A percentile compares a stretch with the other conserved stretches of the same genome.
These are phyloP conservation scores for Pollimyrus isidori DNA, from an alignment of 2,113 vertebrate genomes.

Conservation along the genomic window DNA sequence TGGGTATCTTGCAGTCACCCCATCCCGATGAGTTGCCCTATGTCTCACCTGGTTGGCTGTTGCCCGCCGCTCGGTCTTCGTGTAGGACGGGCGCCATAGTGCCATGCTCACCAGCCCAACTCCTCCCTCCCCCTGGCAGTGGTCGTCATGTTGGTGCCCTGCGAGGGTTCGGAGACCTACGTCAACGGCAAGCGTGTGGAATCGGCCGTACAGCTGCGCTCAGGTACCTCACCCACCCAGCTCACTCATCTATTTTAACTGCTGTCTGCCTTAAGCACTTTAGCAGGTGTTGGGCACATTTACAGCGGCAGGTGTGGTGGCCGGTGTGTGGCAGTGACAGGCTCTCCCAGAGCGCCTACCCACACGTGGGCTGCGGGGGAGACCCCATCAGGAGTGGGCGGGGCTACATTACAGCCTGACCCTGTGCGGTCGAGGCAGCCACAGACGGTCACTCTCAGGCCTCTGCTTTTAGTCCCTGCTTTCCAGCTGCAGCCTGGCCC, in stretches of 20 bases:
- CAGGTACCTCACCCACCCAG: constrained; percentile 61
- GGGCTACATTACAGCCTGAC: background rate
- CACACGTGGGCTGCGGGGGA: background rate
- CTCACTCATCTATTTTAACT: background rate
- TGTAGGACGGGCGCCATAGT: background rate
- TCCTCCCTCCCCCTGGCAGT: constrained; percentile 56
- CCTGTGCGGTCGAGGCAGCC: background rate
- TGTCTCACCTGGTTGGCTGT: background rate
- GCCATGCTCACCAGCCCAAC: background rate
- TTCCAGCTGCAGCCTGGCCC: background rate
- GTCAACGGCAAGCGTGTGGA: constrained; percentile 93
- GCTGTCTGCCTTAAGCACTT: background rate
- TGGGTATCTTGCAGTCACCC: background rate
- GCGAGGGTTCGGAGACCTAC: constrained; percentile 90
- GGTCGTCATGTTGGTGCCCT: constrained; percentile 86
- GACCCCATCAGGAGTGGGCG: background rate
- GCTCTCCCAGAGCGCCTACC: background rate
- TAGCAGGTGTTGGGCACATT: background rate
- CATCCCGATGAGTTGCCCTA: background rate
- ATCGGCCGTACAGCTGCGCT: constrained; percentile 83
- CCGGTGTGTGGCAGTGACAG: background rate
- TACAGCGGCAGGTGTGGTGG: background rate
- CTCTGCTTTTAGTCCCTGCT: background rate
- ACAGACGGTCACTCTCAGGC: background rate
- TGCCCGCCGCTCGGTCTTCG: background rate